phyloP scores from a whole-genome alignment of 2,113 vertebrate species.

The Lathamus discolor region DNA sequence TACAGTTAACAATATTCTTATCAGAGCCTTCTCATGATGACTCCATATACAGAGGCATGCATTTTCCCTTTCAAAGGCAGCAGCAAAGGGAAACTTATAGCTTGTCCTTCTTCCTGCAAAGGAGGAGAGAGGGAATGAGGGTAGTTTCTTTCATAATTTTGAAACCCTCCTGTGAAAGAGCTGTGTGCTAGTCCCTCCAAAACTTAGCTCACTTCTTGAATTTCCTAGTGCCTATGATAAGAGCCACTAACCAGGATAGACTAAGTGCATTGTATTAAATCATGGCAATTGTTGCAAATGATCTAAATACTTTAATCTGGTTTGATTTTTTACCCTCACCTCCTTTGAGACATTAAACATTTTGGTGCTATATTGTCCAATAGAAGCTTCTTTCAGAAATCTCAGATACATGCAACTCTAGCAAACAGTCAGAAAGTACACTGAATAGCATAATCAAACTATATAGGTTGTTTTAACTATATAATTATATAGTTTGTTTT shows the following conservation, averaged over 20 bases:
- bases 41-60: neutral
- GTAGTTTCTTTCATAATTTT: neutral
- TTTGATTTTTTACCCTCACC: neutral
- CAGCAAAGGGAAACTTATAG: neutral
- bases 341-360: neutral
- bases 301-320: neutral
- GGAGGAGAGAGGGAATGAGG: neutral
- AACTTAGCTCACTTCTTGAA: neutral
- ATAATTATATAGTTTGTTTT: neutral
- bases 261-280: neutral
- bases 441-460: neutral
- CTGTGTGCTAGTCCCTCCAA: neutral
- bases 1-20: neutral
- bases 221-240: neutral
- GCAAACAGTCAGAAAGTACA: neutral
- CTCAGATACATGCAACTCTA: neutral
- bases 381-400: neutral
- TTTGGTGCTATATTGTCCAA: neutral
- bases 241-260: neutral
- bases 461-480: neutral
- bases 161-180: neutral
- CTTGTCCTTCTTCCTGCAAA: neutral
- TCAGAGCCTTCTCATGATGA: neutral
- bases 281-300: neutral
- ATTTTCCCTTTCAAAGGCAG: neutral